These are phyloP conservation scores for Musca vetustissima DNA, from an alignment of 1,140 invertebrate species.

Conservation along the genomic window DNA sequence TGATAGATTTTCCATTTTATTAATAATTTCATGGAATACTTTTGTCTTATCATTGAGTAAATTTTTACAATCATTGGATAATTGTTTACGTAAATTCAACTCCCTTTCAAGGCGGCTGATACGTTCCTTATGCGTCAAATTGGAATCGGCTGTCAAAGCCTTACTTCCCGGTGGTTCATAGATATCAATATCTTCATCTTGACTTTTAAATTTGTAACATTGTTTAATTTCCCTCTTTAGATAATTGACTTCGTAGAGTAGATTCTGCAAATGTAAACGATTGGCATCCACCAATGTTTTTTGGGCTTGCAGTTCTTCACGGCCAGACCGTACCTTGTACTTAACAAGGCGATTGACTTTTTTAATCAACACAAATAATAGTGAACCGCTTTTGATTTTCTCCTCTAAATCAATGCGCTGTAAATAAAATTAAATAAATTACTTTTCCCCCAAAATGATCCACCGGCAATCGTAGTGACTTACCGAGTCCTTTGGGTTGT, in stretches of 20 bases:
- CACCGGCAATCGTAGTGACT: neutral
- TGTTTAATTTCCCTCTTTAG: constrained; percentile 91
- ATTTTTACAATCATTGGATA: constrained; percentile 75
- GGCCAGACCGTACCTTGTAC: constrained; percentile 75
- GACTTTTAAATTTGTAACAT: constrained; percentile 92
- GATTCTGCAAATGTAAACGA: constrained; percentile 89
- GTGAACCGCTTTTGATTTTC: constrained; percentile 69
- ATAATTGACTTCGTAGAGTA: constrained; percentile 94
- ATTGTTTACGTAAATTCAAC: constrained; percentile 82
- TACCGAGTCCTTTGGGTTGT: constrained; percentile 11
- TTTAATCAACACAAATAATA: constrained; percentile 79
- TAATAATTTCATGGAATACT: constrained; percentile 73
- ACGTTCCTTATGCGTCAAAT: constrained; percentile 80
- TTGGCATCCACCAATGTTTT: constrained; percentile 87
- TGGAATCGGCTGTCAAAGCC: neutral
- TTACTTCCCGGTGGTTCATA: constrained; percentile 73
- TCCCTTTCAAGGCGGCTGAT: constrained; percentile 91
- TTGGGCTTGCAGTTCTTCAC: constrained; percentile 75
- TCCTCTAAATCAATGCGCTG: constrained; percentile 61
- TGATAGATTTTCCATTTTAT: constrained; percentile 78
- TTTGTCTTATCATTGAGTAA: constrained; percentile 76
- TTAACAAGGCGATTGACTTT: constrained; percentile 91
- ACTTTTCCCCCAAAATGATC: neutral
- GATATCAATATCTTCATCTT: constrained; percentile 90
- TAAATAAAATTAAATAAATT: neutral